Base-by-base conservation (phyloP, 2,113 vertebrate genomes). In the Syrmaticus mikado region DNA sequence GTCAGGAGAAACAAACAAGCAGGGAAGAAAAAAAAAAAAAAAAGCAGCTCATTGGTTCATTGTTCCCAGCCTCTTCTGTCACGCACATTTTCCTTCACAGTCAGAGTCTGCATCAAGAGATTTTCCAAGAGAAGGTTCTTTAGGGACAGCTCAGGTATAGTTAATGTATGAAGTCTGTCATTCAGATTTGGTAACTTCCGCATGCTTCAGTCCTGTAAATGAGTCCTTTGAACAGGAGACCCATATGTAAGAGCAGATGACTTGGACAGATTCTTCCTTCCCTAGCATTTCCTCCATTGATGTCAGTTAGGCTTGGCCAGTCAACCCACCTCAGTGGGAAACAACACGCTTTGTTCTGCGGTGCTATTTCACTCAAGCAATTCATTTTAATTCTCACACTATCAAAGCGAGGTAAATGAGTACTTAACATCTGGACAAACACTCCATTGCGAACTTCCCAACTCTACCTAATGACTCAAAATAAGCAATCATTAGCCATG, bases 121-220 rank as follows among this genome's bases (percentile, higher is more conserved):
- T 72, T 72, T 78, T 61, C 52, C 52, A 60, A 27, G 10, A 77
- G 10, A 58, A 74, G 5, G 27, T 25, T 86, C 50, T 62, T 45
- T 46, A 71, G 17, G 13, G 66, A 6, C 3, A 83, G 21, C 21
- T 83, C 57, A 67, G 28, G 28, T 52, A 8, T 7, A 65, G 12
- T 0, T 62, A 13, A 76, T 28, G 50, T 3, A 28, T 1, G 18
- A 38, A 58, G 17, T 34, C 17, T 22, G 32, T 46, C 2, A 0
- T 15, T 18, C n/a, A 9, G 5, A 70, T n/a, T 8, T 6, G 7
- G 6, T 27, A 79, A 65, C n/a, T 82, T 52, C 22, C 21, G 3
- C 6, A 40, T 76, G 67, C 27, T 52, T 43, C 82, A 75, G n/a
- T 18, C 13, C 38, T 19, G 3, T 21, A 40, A 60, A 75, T 61